A percentile compares a stretch with the other conserved stretches of the same genome.
Evolutionary conservation across 2,113 vertebrate genomes (phyloP).

Genomic region (Sylvilagus bachmani): DNA sequence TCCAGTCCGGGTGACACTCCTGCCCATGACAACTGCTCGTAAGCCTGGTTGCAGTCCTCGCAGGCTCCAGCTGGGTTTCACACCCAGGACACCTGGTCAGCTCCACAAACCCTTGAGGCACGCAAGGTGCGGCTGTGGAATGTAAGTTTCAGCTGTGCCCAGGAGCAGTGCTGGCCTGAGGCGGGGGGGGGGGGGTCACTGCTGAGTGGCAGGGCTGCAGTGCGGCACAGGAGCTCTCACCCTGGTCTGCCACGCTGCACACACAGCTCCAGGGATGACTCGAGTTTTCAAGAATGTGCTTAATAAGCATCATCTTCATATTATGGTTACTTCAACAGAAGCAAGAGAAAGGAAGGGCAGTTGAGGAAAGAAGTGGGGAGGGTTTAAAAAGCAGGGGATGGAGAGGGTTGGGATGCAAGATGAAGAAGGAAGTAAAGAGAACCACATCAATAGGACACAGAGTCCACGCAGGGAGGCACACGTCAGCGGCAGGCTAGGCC

Average conservation of each 20-base stretch:
- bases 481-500: background rate
- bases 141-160: background rate
- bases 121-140: background rate
- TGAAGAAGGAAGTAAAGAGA: background rate
- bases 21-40: background rate
- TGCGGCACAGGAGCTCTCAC: background rate
- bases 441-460: background rate
- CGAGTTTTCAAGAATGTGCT: constrained; percentile 15
- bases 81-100: background rate
- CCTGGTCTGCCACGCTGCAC: background rate
- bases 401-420: background rate
- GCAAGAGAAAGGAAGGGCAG: background rate
- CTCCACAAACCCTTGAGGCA: background rate
- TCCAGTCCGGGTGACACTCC: background rate
- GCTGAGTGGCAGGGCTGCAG: background rate
- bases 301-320: background rate
- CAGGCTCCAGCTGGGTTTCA: background rate
- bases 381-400: background rate
- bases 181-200: background rate
- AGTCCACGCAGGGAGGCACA: background rate
- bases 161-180: no score
- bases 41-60: background rate
- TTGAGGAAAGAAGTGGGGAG: background rate
- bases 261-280: background rate
- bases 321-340: background rate